phyloP scores from a whole-genome alignment of 2,113 vertebrate species.

The Phylloscopus trochiloides region DNA sequence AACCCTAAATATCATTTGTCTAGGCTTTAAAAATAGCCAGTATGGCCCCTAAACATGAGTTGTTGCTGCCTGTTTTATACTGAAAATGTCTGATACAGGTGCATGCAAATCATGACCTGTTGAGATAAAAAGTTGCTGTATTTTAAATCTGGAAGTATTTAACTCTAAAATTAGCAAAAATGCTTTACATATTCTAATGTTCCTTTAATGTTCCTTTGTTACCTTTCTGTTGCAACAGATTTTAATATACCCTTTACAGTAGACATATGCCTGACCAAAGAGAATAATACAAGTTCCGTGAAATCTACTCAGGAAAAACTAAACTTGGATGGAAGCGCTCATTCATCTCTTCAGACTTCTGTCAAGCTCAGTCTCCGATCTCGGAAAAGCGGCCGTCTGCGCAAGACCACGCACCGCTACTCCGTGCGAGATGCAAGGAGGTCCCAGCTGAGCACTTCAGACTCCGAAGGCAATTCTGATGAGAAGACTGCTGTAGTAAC shows the following conservation, averaged over 20 bases:
- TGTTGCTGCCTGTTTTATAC: neutral
- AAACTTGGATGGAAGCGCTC: slow-evolving; percentile 63
- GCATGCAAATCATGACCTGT: neutral
- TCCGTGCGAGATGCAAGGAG: slow-evolving; percentile 86
- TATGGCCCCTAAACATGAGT: neutral
- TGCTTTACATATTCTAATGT: neutral
- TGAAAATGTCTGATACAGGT: neutral
- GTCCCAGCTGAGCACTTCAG: slow-evolving; percentile 90
- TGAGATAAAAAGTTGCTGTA: neutral
- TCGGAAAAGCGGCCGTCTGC: slow-evolving; percentile 77
- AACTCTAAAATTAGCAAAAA: neutral
- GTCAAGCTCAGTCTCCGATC: slow-evolving; percentile 71
- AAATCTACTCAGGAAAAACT: slow-evolving; percentile 83
- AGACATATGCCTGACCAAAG: slow-evolving; percentile 81
- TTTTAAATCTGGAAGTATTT: neutral
- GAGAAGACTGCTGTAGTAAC: slow-evolving; percentile 70
- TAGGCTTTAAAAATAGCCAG: neutral
- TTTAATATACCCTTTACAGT: slow-evolving; percentile 83
- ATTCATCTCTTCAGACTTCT: slow-evolving; percentile 50
- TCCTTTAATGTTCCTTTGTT: neutral
- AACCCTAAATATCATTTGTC: neutral
- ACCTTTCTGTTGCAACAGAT: slow-evolving; percentile 73
- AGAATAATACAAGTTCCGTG: slow-evolving; percentile 70
- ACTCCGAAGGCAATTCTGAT: slow-evolving; percentile 89
- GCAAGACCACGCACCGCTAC: slow-evolving; percentile 83